These are phyloP conservation scores for Channa argus DNA, from an alignment of 2,113 vertebrate species.

Conservation along the genomic window DNA sequence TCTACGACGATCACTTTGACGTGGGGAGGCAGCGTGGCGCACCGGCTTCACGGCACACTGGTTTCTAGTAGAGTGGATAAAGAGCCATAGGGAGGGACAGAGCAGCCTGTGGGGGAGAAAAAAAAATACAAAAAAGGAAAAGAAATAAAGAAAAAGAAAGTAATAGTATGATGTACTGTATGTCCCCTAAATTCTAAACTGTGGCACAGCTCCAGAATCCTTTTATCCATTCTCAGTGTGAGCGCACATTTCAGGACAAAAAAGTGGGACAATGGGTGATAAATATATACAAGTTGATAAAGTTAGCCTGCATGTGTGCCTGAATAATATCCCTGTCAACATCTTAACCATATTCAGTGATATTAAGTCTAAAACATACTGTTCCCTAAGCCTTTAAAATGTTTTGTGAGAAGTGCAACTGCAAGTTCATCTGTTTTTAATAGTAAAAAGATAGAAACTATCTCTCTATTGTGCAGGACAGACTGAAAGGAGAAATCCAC, in stretches of 20 bases:
- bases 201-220: background rate
- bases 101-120: slow-evolving; percentile 15
- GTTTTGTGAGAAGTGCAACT: background rate
- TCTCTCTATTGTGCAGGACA: background rate
- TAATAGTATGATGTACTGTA: background rate
- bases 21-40: slow-evolving; percentile 58
- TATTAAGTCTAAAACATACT: no score
- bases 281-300: background rate
- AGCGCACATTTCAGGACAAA: background rate
- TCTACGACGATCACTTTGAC: slow-evolving; percentile 55
- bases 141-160: background rate
- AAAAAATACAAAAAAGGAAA: slow-evolving; percentile 2
- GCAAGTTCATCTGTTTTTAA: no score
- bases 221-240: background rate
- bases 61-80: slow-evolving; percentile 83
- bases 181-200: slow-evolving; percentile 4
- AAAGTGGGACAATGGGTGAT: slow-evolving; percentile 9
- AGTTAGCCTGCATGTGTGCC: no score
- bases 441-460: background rate
- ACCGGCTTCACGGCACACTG: slow-evolving; percentile 82
- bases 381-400: background rate
- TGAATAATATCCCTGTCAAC: no score
- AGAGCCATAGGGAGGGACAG: slow-evolving; percentile 71
- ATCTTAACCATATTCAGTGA: no score
- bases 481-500: background rate